Conservation (phyloP, 2,888 invertebrate genomes). For the Clusia tigrina region DNA sequence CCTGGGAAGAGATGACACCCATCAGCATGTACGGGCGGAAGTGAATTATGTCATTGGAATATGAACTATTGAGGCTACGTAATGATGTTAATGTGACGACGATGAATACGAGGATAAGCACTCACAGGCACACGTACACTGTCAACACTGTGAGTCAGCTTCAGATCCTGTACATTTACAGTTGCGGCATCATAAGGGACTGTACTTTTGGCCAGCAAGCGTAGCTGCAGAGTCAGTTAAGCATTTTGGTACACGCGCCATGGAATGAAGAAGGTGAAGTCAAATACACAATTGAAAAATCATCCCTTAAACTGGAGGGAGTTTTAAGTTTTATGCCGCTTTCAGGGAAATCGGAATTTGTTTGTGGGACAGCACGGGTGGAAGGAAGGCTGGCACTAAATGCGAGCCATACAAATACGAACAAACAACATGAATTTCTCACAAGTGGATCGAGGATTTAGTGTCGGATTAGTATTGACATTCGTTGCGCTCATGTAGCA, state of each 20-base stretch:
- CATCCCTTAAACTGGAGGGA: constrained; percentile 41
- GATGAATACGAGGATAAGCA: constrained; percentile 13
- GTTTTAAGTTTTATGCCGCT: not conserved
- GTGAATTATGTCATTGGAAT: constrained; percentile 58
- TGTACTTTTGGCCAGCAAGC: constrained; percentile 53
- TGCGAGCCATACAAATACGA: too few relatives aligned
- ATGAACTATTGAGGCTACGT: constrained; percentile 49
- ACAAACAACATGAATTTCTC: not conserved
- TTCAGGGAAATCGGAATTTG: too few relatives aligned
- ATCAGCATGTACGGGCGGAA: constrained; percentile 37
- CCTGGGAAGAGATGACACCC: constrained; percentile 15
- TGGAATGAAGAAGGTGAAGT: constrained; percentile 44
- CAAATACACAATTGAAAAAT: constrained; percentile 46
- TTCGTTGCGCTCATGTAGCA: constrained; percentile 29
- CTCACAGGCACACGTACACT: not conserved
- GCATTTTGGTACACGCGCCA: constrained; percentile 43
- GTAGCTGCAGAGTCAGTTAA: constrained; percentile 44
- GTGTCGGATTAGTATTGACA: constrained; percentile 55
- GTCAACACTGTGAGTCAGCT: not conserved
- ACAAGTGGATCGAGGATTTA: constrained; percentile 51
- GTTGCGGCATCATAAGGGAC: constrained; percentile 35
- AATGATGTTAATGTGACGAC: constrained; percentile 40
- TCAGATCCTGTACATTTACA: constrained; percentile 30
- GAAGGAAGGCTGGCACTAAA: too few relatives aligned
- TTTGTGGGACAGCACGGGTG: not conserved